These are phyloP conservation scores for Chanos chanos DNA, from an alignment of 2,797 vertebrate species.

Conservation along the genomic window DNA sequence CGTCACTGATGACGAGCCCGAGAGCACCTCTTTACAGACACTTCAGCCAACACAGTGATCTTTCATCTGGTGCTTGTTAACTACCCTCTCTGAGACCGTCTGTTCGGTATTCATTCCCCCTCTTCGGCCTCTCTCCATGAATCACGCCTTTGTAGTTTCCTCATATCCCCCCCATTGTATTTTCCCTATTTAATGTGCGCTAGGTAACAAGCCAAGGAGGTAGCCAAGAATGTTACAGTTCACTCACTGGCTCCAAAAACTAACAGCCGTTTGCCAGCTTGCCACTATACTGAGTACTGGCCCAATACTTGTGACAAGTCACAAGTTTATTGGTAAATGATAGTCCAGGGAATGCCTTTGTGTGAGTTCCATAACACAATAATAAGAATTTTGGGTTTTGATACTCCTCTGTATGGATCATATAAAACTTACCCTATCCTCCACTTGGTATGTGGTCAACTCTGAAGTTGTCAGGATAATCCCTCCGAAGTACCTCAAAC, in stretches of 20 bases:
- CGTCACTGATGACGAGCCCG: conserved; percentile 49
- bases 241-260: conserved; percentile 59
- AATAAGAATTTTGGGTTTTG: conserved; percentile 40
- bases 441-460: too few relatives aligned
- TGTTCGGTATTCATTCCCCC: conserved; percentile 61
- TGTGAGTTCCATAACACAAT: conserved; percentile 52
- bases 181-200: conserved; percentile 59
- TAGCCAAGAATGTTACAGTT: conserved; percentile 60
- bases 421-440: too few relatives aligned
- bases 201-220: conserved; percentile 66
- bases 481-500: conserved; percentile 31
- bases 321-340: conserved; percentile 43
- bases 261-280: conserved; percentile 53
- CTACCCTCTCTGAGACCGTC: conserved; percentile 39
- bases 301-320: conserved; percentile 37
- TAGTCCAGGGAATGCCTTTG: conserved; percentile 55
- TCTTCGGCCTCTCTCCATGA: conserved; percentile 46
- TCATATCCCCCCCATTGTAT: conserved; percentile 38
- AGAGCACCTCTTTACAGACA: conserved; percentile 49
- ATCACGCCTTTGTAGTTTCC: conserved; percentile 61
- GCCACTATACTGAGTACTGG: conserved; percentile 42
- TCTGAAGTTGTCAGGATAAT: conserved; percentile 29
- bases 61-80: conserved; percentile 56
- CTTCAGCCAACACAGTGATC: conserved; percentile 47
- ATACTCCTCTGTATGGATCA: too few relatives aligned